Conservation (phyloP, 2,797 vertebrate species). For the Bufotes viridis region DNA sequence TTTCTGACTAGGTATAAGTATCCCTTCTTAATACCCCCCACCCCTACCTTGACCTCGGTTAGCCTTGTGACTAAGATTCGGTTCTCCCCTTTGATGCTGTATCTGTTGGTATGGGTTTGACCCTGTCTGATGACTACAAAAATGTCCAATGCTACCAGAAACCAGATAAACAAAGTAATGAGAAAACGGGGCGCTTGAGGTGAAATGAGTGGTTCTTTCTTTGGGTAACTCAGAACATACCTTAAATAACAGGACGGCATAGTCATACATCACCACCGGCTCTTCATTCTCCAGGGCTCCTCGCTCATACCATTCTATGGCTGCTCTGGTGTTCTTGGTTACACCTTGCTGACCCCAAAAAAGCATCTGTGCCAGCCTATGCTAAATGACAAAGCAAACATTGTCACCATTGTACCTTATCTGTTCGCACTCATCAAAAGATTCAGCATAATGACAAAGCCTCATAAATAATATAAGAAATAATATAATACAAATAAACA, state of each 20-base stretch:
- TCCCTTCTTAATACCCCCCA: too few species aligned
- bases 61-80: too few species aligned
- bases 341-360: conserved; percentile 90
- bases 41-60: too few species aligned
- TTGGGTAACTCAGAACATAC: conserved; percentile 68
- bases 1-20: too few species aligned
- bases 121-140: not conserved
- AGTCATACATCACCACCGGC: conserved; percentile 85
- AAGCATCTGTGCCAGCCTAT: conserved; percentile 83
- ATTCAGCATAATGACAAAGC: not conserved
- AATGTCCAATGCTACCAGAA: not conserved
- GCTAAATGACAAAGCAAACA: conserved; percentile 73
- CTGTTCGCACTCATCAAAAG: too few species aligned
- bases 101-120: not conserved
- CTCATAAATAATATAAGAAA: not conserved
- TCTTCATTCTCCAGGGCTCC: conserved; percentile 87
- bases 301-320: conserved; percentile 84
- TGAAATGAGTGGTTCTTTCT: too few species aligned
- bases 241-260: conserved; percentile 89
- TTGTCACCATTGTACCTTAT: not conserved
- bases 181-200: not conserved
- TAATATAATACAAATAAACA: not conserved
- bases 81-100: not conserved
- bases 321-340: conserved; percentile 80
- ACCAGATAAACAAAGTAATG: not conserved